Evolutionary conservation across 30 jellyfish, hydroid and myxozoan species (phyloP).

Genomic region (Hydractinia echinata): DNA sequence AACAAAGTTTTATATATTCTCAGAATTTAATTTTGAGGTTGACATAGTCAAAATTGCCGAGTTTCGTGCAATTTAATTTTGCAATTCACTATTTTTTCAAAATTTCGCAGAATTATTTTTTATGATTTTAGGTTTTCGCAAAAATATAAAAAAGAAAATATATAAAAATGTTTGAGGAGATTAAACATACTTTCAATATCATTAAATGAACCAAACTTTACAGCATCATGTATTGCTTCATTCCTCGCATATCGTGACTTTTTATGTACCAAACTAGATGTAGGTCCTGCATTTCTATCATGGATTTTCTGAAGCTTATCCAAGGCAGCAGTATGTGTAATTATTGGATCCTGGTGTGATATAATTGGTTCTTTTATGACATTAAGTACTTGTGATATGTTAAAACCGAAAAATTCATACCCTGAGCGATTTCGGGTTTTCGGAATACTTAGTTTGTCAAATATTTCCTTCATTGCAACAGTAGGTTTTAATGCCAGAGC

Average conservation of each 20-base stretch:
- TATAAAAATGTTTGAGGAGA: too few relatives aligned
- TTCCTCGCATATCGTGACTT: background rate
- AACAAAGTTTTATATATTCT: too few relatives aligned
- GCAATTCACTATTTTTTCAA: too few relatives aligned
- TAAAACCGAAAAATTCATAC: conserved; percentile 1
- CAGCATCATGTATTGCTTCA: conserved; percentile 5
- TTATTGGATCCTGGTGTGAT: too few relatives aligned
- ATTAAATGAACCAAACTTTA: background rate
- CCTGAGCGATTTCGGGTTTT: conserved; percentile 1
- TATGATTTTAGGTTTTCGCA: too few relatives aligned
- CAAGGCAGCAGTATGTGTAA: too few relatives aligned
- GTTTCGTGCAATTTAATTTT: too few relatives aligned
- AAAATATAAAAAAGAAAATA: too few relatives aligned
- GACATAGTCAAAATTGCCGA: too few relatives aligned
- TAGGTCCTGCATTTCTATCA: conserved; percentile 4
- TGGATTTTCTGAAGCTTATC: too few relatives aligned
- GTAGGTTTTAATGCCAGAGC: background rate
- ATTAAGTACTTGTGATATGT: background rate
- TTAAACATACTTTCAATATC: conserved; percentile 9
- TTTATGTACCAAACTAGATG: background rate
- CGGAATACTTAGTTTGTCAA: background rate
- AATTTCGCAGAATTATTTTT: too few relatives aligned
- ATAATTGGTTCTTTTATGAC: background rate
- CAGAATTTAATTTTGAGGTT: too few relatives aligned
- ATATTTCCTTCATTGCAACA: background rate